Evolutionary conservation across 2,113 vertebrate genomes (phyloP), one percentile per base, ranked within the genome.

Genomic region (Pteruthius melanotis): DNA sequence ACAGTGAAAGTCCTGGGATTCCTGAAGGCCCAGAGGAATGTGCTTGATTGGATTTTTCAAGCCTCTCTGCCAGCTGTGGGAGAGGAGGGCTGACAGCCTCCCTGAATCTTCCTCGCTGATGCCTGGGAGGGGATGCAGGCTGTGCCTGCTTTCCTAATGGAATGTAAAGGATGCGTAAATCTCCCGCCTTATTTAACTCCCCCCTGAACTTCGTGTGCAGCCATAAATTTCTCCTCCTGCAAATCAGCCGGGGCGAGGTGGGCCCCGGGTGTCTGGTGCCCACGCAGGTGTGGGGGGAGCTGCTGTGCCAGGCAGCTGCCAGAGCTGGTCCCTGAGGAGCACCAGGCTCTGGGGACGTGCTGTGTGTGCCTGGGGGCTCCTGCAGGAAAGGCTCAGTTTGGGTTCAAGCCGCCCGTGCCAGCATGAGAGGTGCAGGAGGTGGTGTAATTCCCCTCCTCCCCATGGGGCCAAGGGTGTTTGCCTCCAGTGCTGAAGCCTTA

Each of bases 1-100:
- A 56, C 45, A 14, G 14, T 45, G 54, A 72, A 96, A 85, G 78
- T 72, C 66, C 52, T 69, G 82, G 14, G 31, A 30, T 93, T 93
- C 33, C 3, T 23, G 39, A 63, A 40, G 57, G 45, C 78, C 71
- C 47, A 64, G 71, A 86, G 82, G 53, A 75, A 85, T 87, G 64
- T 6, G 74, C 47, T 68, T 82, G 89, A 90, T n/a, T 93, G 90
- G 80, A 90, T 94, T 95, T 95, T 90, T 74, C 85, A 78, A 90
- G 80, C 72, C 30, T 69, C 54, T 83, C 61, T 83, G 64, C 71
- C 88, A 56, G 64, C 60, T 40, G 69, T 4, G 3, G 69, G 84
- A 83, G 77, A 71, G 61, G 82, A 72, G 84, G 59, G 45, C 63
- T 86, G 80, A 61, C 89, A 95, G 89, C 40, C 63, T 91, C 59